Evolutionary conservation across 2,113 vertebrate genomes (phyloP).

Genomic region (Cariama cristata): DNA sequence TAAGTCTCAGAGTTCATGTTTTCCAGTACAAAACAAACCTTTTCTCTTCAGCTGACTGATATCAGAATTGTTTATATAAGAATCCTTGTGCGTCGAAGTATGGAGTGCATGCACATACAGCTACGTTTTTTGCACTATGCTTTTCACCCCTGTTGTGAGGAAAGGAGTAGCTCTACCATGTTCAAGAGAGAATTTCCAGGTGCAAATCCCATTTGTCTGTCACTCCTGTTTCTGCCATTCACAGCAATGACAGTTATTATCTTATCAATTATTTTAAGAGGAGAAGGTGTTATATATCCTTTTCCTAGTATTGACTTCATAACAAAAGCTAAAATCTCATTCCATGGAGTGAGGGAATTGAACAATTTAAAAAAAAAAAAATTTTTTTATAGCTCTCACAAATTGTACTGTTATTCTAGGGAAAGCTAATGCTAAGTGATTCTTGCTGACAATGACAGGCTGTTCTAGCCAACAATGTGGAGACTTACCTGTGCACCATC

Average conservation of each 20-base stretch:
- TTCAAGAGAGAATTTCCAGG: not conserved
- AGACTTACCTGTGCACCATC: not conserved
- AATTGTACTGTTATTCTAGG: not conserved
- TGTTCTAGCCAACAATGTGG: fast-evolving
- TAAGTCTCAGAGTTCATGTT: not conserved
- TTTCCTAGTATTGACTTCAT: not conserved
- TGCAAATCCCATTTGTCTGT: not conserved
- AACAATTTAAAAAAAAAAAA: not conserved
- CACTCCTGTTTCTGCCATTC: not conserved
- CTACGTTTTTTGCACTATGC: not conserved
- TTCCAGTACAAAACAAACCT: not conserved
- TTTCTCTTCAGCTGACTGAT: not conserved
- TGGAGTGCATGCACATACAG: fast-evolving
- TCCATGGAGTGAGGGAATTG: not conserved
- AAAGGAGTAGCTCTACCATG: not conserved
- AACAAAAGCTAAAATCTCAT: not conserved
- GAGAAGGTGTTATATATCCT: not conserved
- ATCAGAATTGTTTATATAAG: not conserved
- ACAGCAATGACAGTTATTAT: not conserved
- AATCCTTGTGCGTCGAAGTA: not conserved
- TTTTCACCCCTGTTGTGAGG: not conserved
- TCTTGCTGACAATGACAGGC: not conserved
- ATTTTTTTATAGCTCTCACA: not conserved
- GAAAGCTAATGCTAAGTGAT: not conserved
- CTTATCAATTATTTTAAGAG: not conserved